These are phyloP conservation scores for Percopsis transmontana DNA, from an alignment of 2,113 vertebrate genomes.

Conservation along the genomic window DNA sequence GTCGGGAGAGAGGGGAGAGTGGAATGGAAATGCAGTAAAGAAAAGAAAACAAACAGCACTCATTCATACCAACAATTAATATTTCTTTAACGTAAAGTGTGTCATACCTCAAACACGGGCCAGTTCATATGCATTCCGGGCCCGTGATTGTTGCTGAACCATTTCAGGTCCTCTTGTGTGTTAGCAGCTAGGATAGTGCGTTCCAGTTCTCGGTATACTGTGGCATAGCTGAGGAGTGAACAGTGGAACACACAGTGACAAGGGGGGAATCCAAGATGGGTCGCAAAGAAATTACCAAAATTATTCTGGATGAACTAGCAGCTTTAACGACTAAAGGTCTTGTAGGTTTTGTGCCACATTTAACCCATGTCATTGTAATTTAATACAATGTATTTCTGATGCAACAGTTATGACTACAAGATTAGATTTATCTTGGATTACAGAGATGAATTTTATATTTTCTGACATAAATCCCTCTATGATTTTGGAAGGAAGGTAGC, in stretches of 20 bases:
- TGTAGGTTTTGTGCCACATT: neutral
- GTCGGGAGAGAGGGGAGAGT: constrained; percentile 5
- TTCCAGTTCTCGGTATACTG: constrained; percentile 94
- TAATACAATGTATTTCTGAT: too few relatives aligned
- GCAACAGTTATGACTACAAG: too few relatives aligned
- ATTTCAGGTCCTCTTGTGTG: constrained; percentile 95
- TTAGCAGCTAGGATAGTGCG: constrained; percentile 88
- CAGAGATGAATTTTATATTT: too few relatives aligned
- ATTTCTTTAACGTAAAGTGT: neutral
- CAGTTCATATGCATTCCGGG: constrained; percentile 98
- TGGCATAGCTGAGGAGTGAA: constrained; percentile 81
- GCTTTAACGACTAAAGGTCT: constrained; percentile 2
- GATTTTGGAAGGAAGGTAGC: too few relatives aligned
- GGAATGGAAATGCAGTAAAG: neutral
- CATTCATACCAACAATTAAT: neutral
- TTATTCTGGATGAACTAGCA: constrained; percentile 18
- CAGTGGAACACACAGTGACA: constrained; percentile 42
- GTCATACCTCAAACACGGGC: constrained; percentile 93
- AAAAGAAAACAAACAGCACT: neutral
- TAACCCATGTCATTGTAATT: neutral
- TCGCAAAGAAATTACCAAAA: constrained; percentile 11
- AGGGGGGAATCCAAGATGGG: constrained; percentile 29
- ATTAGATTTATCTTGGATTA: too few relatives aligned
- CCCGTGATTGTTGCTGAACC: constrained; percentile 95
- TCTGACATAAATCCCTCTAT: too few relatives aligned